Base-by-base conservation (phyloP, 1,140 invertebrate genomes). In the Neodiprion pinetum region DNA sequence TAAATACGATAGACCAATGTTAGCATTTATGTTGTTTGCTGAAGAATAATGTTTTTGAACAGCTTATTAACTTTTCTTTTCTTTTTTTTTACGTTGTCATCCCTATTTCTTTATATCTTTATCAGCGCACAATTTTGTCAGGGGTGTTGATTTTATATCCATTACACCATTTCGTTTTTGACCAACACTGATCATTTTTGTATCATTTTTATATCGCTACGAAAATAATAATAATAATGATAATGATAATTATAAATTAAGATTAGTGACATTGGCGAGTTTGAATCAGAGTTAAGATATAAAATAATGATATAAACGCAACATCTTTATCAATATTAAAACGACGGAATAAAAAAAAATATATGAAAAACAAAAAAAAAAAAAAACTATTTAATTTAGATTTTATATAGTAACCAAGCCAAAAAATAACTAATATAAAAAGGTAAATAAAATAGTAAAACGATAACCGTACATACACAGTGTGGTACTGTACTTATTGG, bases 401-500 rank as follows among this genome's bases (percentile, higher is more conserved):
- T 67, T 78, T 81, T 81, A 79, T 71, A 79, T 82, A 86, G 84
- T 86, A 85, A 86, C 81, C 84, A 86, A 84, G 83, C 81, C 83
- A 86, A 86, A 83, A 82, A 82, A 80, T 83, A 82, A 79, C 72
- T 83, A 82, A 77, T 82, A 78, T 75, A 74, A 69, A 73, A 80
- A 53, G 47, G 17, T 65, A 76, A 74, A 76, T 28, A 67, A 72
- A 50, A 67, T 17, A 74, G 68, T 48, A 65, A 67, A 74, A 77
- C 61, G 72, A 74, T 61, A 67, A 72, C 74, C 70, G 77, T 67
- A 9, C 53, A 61, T 61, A 61, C 9, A 9, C 11, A 61, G 53
- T 61, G 53, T 61, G 53, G 53, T 61, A 79, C 65, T 70, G 65
- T 76, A 74, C 77, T 74, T 53, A 72, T 72, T 70, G 71, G 21